These are phyloP conservation scores for Discoglossus pictus DNA, from an alignment of 2,797 vertebrate species.

Conservation along the genomic window DNA sequence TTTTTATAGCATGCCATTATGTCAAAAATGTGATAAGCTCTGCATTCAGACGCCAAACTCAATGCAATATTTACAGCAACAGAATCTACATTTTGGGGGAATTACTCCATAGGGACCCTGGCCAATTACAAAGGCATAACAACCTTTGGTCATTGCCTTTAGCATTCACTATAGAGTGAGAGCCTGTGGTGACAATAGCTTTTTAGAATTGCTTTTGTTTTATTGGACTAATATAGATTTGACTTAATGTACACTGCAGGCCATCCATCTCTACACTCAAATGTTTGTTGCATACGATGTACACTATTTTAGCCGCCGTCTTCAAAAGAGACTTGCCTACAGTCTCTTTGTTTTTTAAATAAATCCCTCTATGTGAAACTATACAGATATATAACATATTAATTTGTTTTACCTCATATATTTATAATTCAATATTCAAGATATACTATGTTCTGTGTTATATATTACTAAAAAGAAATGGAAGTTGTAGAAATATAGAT, in stretches of 20 bases:
- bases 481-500: no score
- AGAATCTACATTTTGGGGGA: constrained; percentile 43
- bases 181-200: constrained; percentile 45
- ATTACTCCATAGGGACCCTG: constrained; percentile 44
- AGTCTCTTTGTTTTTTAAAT: no score
- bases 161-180: constrained; percentile 36
- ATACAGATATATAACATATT: no score
- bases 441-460: no score
- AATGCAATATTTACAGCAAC: constrained; percentile 48
- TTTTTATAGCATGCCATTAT: constrained; percentile 45
- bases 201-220: constrained; percentile 50
- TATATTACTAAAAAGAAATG: no score
- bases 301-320: not conserved
- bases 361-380: no score
- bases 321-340: not conserved
- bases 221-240: constrained; percentile 46
- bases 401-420: no score
- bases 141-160: constrained; percentile 50
- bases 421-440: no score
- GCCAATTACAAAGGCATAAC: constrained; percentile 50
- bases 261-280: constrained; percentile 37
- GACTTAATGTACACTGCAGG: constrained; percentile 44
- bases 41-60: constrained; percentile 38
- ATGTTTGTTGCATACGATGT: constrained; percentile 9
- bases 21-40: constrained; percentile 43